A percentile compares a stretch with the other conserved stretches of the same genome.
Conservation (phyloP, 2,888 invertebrate species). For the Erebia ligea region DNA sequence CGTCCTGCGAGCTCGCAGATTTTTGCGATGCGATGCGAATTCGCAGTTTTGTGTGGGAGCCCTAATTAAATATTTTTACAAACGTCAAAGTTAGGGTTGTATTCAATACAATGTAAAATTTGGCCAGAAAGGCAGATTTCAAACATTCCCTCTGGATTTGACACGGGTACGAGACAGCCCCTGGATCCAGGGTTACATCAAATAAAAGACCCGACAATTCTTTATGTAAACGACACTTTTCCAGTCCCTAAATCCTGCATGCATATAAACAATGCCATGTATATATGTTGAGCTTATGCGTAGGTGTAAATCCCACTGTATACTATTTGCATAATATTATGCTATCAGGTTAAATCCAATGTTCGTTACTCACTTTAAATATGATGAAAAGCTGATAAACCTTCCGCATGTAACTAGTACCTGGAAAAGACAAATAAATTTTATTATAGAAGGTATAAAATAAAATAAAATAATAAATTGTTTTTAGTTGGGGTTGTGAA, state of each 20-base stretch:
- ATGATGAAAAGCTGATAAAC: background rate
- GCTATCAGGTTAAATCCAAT: background rate
- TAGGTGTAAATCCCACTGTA: background rate
- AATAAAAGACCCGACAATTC: background rate
- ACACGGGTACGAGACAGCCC: background rate
- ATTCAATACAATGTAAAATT: background rate
- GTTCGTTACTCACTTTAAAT: background rate
- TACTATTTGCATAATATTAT: background rate
- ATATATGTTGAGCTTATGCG: background rate
- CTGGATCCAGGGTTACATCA: background rate
- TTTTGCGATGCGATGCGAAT: too few species aligned
- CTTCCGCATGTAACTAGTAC: background rate
- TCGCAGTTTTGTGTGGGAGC: too few species aligned
- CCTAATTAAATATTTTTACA: background rate
- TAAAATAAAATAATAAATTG: too few species aligned
- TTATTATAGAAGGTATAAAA: background rate
- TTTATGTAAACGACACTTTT: background rate
- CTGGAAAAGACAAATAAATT: slow-evolving; percentile 5
- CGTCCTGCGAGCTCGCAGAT: too few species aligned
- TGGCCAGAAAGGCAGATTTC: background rate
- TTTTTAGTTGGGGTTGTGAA: too few species aligned
- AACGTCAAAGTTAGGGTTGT: background rate
- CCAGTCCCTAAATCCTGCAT: background rate
- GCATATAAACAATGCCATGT: background rate
- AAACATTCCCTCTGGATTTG: slow-evolving; percentile 3